Conservation (phyloP, 2,888 invertebrate species). For the Drosophila rellima region DNA sequence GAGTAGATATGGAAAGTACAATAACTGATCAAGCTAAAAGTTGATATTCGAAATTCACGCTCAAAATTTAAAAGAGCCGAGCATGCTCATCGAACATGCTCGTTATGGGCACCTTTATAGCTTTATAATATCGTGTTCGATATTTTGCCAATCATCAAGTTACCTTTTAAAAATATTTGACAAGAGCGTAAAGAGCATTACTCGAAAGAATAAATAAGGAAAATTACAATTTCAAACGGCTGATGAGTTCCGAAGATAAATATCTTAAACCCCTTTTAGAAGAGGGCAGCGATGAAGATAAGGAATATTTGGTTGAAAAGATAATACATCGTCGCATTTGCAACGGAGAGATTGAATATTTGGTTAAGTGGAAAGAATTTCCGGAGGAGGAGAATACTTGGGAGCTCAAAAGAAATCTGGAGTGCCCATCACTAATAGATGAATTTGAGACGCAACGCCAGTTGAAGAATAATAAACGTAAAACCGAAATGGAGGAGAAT, state of each 20-base stretch:
- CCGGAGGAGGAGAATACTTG: constrained; percentile 43
- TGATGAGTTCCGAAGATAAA: not conserved
- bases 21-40: too few relatives aligned
- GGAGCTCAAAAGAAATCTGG: constrained; percentile 17
- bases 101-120: too few relatives aligned
- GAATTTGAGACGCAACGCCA: constrained; percentile 15
- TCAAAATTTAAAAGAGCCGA: too few relatives aligned
- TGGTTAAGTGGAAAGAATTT: constrained; percentile 33
- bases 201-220: not conserved
- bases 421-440: constrained; percentile 18
- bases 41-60: too few relatives aligned
- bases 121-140: too few relatives aligned
- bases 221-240: not conserved
- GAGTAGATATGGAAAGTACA: too few relatives aligned
- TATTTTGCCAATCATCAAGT: too few relatives aligned
- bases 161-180: not conserved
- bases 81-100: too few relatives aligned
- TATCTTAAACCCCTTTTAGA: too few relatives aligned
- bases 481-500: constrained; percentile 18
- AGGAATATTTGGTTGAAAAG: constrained; percentile 22
- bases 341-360: constrained; percentile 23
- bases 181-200: not conserved
- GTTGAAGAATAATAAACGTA: not conserved
- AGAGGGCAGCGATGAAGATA: not conserved
- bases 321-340: constrained; percentile 25